Evolutionary conservation across 1,140 invertebrate species (phyloP), one percentile per base, ranked within the genome.

Genomic region (Rhyzopertha dominica): DNA sequence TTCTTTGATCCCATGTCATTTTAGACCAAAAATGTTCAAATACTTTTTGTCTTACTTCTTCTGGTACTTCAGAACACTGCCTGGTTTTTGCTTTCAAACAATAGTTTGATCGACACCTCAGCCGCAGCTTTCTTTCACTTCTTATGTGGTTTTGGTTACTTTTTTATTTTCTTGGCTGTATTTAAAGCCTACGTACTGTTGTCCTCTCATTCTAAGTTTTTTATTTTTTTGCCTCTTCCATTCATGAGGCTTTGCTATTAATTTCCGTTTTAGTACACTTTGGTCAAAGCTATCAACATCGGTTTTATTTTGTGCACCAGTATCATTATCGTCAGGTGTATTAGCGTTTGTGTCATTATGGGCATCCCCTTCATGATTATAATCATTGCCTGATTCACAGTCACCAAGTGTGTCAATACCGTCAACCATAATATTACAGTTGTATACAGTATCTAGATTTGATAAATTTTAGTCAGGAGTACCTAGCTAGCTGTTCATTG

Each of bases 1-100:
- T 16, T n/a, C 24, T 22, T 44, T 17, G 14, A 19, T 30, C 28
- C 41, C 41, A 36, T 25, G 17, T 12, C 22, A 43, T 28, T 8
- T 20, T 17, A 16, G 20, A 23, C 19, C 41, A 43, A 35, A 43
- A 43, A 12, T 35, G 22, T 16, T 35, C 26, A 10, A 43, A 43
- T 14, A 43, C n/a, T 35, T 43, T 2, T 12, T 20, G 9, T 9
- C 39, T 42, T 31, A 30, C 26, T 7, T 1, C n/a, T 3, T 39
- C 22, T 12, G 4, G 12, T 10, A 39, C 37, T 39, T 39, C 18
- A 3, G 3, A 22, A 39, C 24, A 39, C n/a, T n/a, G n/a, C n/a
- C n/a, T n/a, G n/a, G n/a, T n/a, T n/a, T n/a, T n/a, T n/a, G n/a
- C 12, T 39, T 26, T 26, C 25, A 39, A 9, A 3, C 10, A 22